These are phyloP conservation scores for Crossoptilon crossoptilon DNA, from an alignment of 2,797 vertebrate species.

Conservation along the genomic window DNA sequence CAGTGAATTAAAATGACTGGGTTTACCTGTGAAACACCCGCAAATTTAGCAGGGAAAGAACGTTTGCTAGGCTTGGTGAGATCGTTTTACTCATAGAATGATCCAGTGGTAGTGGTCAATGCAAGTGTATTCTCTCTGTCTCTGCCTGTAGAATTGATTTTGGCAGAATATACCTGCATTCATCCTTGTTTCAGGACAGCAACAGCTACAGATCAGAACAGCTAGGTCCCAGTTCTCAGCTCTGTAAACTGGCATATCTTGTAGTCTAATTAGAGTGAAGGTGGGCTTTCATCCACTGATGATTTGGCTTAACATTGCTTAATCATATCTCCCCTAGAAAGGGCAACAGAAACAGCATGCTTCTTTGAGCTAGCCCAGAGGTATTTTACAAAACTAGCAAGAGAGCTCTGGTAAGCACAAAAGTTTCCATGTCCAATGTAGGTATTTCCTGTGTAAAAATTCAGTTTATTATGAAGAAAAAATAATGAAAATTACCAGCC, in stretches of 20 bases:
- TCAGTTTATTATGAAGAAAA: not conserved
- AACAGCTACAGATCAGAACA: not conserved
- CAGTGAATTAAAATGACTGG: not conserved
- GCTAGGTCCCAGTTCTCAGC: not conserved
- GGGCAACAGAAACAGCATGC: not conserved
- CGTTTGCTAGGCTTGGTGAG: conserved; percentile 1
- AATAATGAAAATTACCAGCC: not conserved
- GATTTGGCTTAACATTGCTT: not conserved
- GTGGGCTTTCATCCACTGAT: not conserved
- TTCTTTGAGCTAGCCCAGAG: not conserved
- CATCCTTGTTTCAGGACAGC: conserved; percentile 24
- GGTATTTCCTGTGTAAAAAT: not conserved
- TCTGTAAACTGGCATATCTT: not conserved
- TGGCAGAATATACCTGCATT: not conserved
- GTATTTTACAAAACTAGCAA: not conserved
- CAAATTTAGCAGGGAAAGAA: conserved; percentile 21
- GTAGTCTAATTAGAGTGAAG: not conserved
- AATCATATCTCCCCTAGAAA: not conserved
- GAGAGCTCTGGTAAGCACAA: not conserved
- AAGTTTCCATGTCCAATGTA: not conserved
- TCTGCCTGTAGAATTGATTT: conserved; percentile 13
- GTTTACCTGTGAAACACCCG: not conserved
- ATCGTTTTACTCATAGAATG: not conserved
- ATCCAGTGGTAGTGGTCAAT: conserved; percentile 34
- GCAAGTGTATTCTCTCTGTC: conserved; percentile 10